Base-by-base conservation (phyloP, 2,888 invertebrate species). In the Leptogaster cylindrica region DNA sequence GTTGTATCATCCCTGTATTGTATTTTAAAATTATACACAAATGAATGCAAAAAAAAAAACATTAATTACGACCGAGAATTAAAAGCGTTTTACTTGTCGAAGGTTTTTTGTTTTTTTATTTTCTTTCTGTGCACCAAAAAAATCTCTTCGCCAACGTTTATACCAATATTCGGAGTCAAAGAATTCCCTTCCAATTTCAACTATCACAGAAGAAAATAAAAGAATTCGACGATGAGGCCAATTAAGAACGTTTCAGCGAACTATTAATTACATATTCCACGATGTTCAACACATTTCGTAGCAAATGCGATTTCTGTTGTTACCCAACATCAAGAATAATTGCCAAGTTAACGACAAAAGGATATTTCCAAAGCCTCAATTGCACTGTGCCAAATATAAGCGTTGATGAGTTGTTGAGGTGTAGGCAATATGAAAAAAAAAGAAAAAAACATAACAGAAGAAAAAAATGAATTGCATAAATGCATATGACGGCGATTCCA, bases 401-500 rank as follows among this genome's bases (percentile, higher is more conserved):
- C 23, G 50, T 25, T 50, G 50, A 50, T 50, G 50, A 50, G 50
- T 50, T 50, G 50, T 50, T 25, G 50, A 50, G 50, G 14, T 23
- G 50, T 10, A 31, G 31, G 31, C 31, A 31, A 6, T n/a, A n/a
- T n/a, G 10, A 31, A 31, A 31, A 31, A 6, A 31, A 31, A 31
- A 31, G 6, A 31, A 31, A 31, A 8, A 31, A 31, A 31, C 10
- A 31, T 8, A 31, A 31, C 50, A 25, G 8, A 27, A 27, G n/a
- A 27, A 50, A 50, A 50, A 27, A 20, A n/a, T 27, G 12, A 25
- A 27, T 50, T 14, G 28, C 28, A 28, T 27, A 27, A 50, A 23
- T 50, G 28, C 50, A 50, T 50, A 50, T 50, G 50, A 50, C 50
- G 50, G 50, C 50, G 50, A 50, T 50, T 28, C 28, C 50, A 50